These are phyloP conservation scores for Solenopsis fugax DNA, from an alignment of 1,140 invertebrate genomes.

Conservation along the genomic window DNA sequence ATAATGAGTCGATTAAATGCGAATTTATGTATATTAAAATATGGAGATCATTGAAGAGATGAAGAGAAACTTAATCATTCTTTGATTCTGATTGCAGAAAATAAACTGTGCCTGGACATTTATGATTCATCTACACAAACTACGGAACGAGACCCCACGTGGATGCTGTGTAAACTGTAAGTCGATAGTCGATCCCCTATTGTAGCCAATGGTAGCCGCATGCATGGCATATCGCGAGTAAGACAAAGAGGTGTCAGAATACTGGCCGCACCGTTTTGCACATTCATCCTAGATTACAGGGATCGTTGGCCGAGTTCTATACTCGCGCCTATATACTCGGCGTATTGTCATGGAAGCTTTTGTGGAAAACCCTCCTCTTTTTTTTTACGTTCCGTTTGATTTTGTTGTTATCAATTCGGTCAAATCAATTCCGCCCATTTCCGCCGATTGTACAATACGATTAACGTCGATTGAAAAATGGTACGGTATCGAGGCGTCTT, in stretches of 20 bases:
- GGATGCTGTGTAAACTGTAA: slow-evolving; percentile 35
- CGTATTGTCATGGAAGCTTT: slow-evolving; percentile 40
- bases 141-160: background rate
- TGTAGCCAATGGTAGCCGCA: slow-evolving; percentile 41
- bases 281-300: slow-evolving; percentile 55
- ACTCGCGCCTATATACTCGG: background rate
- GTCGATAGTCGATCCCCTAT: slow-evolving; percentile 51
- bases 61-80: slow-evolving; percentile 21
- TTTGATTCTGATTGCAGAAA: slow-evolving; percentile 5
- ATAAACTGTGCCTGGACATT: background rate
- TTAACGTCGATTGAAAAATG: slow-evolving; percentile 1
- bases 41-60: no score
- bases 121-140: slow-evolving; percentile 20
- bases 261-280: slow-evolving; percentile 9
- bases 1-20: slow-evolving; percentile 26
- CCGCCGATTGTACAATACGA: background rate
- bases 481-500: background rate
- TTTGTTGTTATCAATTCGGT: slow-evolving; percentile 10
- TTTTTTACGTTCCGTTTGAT: slow-evolving; percentile 1
- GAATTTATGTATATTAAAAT: background rate
- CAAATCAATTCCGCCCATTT: background rate
- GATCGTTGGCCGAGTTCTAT: slow-evolving; percentile 23
- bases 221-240: background rate
- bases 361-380: background rate
- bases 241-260: slow-evolving; percentile 41